These are phyloP conservation scores for Halichondria panicea DNA, from an alignment of 37 sponge, comb jelly and placozoan species.

Conservation along the genomic window DNA sequence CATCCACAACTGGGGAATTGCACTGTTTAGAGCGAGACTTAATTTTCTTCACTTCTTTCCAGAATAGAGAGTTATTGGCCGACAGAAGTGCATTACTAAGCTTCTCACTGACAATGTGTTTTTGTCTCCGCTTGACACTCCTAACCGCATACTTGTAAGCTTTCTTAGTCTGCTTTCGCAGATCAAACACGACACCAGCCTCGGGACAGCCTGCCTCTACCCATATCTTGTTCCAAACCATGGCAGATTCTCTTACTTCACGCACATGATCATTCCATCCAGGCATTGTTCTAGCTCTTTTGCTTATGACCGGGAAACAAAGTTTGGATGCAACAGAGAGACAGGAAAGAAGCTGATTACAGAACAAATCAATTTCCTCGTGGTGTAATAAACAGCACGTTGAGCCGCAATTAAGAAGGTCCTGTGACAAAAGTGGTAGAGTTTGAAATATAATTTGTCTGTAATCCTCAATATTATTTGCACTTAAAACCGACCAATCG, in stretches of 20 bases:
- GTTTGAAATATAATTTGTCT: no score
- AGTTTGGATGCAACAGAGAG: background rate
- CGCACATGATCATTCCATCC: background rate
- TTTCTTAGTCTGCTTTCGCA: background rate
- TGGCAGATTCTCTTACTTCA: background rate
- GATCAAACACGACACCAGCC: constrained; percentile 16
- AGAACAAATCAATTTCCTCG: background rate
- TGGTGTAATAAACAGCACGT: background rate
- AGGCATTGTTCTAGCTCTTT: background rate
- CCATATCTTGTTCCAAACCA: constrained; percentile 13
- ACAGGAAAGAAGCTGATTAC: background rate
- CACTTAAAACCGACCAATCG: no score
- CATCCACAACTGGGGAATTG: background rate
- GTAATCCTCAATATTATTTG: no score
- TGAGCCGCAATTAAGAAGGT: background rate
- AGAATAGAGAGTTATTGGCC: background rate
- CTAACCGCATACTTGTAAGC: constrained; percentile 20
- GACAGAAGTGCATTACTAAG: background rate
- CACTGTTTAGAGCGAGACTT: background rate
- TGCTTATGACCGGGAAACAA: background rate
- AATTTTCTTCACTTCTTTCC: constrained; percentile 8
- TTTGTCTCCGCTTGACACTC: background rate
- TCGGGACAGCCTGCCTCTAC: constrained; percentile 2
- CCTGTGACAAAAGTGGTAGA: background rate
- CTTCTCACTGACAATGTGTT: constrained; percentile 2